Base-by-base conservation (phyloP, 1,140 invertebrate species). In the Armadillidium nasatum region DNA sequence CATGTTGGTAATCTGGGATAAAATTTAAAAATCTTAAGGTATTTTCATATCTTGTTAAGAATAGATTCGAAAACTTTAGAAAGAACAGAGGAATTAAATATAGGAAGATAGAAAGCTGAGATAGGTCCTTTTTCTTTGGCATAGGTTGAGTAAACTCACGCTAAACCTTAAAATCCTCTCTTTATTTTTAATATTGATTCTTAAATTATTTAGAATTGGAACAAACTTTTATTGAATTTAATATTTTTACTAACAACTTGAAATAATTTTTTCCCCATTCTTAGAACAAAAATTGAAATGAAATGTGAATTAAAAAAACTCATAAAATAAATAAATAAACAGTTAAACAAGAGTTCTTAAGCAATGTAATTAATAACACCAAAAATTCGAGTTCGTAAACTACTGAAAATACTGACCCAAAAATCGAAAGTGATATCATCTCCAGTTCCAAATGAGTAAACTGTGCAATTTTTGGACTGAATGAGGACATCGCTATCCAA, bases 401-500 rank as follows among this genome's bases (percentile, higher is more conserved):
- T 23, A 74, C 7, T 2, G 13, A 3, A 68, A 13, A 21, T 23
- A 43, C 76, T 44, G n/a, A 80, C 79, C 76, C 67, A 69, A 44
- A 71, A 72, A 72, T 81, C 80, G 21, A 81, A 81, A 19, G 78
- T 74, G 23, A 76, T 44, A 44, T 81, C 80, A 4, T 72, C 46
- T 21, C 78, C 76, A 10, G 79, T 70, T 0, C 80, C 80, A n/a
- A 81, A 81, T 15, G 80, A 81, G 66, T 81, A 81, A 19, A 79
- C 80, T n/a, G 76, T 79, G 45, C 80, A 81, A 70, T 79, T 74
- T 13, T 68, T 74, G 11, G 76, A 50, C 7, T 15, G 43, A 1
- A 77, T 45, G 0, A 45, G 22, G 9, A 81, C 78, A 60, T 79
- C 80, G 4, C 66, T 19, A 54, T 81, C 80, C 76, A 79, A 45